Conservation (phyloP, 2,888 invertebrate species). For the Spilarctia lutea region DNA sequence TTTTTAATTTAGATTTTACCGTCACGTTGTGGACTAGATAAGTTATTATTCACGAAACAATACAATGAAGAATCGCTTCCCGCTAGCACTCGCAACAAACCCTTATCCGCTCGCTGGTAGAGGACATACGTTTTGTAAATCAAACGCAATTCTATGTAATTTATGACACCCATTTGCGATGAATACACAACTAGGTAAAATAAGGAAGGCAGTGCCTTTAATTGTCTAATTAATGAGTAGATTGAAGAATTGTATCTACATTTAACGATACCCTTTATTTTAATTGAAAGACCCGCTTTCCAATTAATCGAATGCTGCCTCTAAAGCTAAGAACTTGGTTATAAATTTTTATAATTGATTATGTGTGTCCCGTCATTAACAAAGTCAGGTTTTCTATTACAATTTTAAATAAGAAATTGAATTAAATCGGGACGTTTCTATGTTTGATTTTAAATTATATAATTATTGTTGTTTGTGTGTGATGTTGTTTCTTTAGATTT, state of each 20-base stretch:
- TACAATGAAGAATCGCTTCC: conserved; percentile 11
- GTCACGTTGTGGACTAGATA: background rate
- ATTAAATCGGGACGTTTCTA: conserved; percentile 33
- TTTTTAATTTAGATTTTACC: no score
- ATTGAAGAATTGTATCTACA: conserved; percentile 60
- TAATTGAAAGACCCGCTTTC: conserved; percentile 54
- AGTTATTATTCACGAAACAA: background rate
- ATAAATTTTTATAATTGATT: conserved; percentile 50
- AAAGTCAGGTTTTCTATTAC: conserved; percentile 35
- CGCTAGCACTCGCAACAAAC: conserved; percentile 15
- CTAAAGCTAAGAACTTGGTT: conserved; percentile 44
- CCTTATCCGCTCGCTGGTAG: conserved; percentile 38
- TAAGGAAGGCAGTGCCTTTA: conserved; percentile 65
- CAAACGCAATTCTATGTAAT: conserved; percentile 66
- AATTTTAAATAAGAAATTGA: conserved; percentile 48
- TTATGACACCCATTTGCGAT: conserved; percentile 64
- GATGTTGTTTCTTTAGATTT: conserved; percentile 33
- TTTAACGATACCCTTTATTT: conserved; percentile 66
- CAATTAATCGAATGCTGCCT: conserved; percentile 52
- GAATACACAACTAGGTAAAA: conserved; percentile 62
- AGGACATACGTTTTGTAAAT: conserved; percentile 46
- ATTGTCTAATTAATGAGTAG: conserved; percentile 73
- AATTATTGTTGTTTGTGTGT: conserved; percentile 30
- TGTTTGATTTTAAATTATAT: conserved; percentile 44
- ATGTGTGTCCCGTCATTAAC: conserved; percentile 42